These are phyloP conservation scores for Drosophila quinaria DNA, from an alignment of 2,888 invertebrate species.

Conservation along the genomic window DNA sequence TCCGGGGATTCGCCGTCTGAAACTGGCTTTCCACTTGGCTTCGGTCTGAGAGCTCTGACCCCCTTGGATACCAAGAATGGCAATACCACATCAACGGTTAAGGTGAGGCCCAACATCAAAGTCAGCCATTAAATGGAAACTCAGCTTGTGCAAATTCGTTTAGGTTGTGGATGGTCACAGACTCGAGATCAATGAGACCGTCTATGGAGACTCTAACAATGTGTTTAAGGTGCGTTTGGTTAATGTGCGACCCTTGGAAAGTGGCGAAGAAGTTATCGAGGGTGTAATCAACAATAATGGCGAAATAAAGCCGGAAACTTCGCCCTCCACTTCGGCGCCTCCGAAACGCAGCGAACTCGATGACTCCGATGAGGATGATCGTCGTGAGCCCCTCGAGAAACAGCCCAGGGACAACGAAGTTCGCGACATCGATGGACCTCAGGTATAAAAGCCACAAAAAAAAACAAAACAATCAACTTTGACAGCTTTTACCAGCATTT, in stretches of 20 bases:
- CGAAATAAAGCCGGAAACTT: constrained; percentile 32
- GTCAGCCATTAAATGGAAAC: background rate
- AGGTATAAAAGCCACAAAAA: constrained; percentile 83
- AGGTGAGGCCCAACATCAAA: constrained; percentile 71
- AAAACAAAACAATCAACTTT: constrained; percentile 12
- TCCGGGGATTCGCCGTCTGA: constrained; percentile 46
- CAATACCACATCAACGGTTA: constrained; percentile 85
- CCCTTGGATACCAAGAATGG: constrained; percentile 76
- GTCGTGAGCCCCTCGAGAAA: constrained; percentile 75
- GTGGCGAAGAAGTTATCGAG: constrained; percentile 78
- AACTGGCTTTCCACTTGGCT: constrained; percentile 43
- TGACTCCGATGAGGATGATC: constrained; percentile 72
- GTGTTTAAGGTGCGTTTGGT: constrained; percentile 86
- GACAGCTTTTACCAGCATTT: constrained; percentile 35
- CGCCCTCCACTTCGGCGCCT: constrained; percentile 59
- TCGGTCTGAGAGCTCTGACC: constrained; percentile 48
- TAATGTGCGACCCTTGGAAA: constrained; percentile 86
- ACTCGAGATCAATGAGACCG: constrained; percentile 87
- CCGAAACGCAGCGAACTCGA: constrained; percentile 49
- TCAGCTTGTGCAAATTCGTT: background rate
- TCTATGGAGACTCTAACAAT: constrained; percentile 85
- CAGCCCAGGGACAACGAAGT: constrained; percentile 82
- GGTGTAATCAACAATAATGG: constrained; percentile 51
- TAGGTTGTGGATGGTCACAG: constrained; percentile 87
- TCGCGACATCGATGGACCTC: constrained; percentile 81